Evolutionary conservation across 2,797 vertebrate genomes (phyloP).

Genomic region (Lutjanus campechanus): DNA sequence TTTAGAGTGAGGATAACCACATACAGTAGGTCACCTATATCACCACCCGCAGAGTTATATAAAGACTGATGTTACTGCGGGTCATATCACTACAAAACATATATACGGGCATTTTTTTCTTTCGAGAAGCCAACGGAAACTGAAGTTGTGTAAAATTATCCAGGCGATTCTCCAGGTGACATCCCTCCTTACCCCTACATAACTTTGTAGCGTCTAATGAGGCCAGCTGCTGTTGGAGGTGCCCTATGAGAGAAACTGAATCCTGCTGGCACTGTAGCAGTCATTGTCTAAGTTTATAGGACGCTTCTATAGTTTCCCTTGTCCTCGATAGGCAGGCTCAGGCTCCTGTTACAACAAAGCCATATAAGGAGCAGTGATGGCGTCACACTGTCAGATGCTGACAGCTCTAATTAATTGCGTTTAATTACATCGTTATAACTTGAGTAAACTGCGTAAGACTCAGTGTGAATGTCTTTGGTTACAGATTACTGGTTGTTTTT

Average conservation of each 20-base stretch:
- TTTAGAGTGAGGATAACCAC: conserved; percentile 24
- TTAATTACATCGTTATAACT: conserved; percentile 57
- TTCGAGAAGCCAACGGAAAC: too few relatives aligned
- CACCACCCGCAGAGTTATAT: neutral
- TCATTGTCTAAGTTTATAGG: conserved; percentile 64
- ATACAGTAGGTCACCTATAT: neutral
- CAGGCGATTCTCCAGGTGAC: conserved; percentile 19
- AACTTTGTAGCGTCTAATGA: conserved; percentile 35
- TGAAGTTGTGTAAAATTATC: neutral
- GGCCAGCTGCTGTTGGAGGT: conserved; percentile 52
- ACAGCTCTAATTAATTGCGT: conserved; percentile 51
- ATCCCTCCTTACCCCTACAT: neutral
- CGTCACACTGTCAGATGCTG: conserved; percentile 22
- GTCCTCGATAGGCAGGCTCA: conserved; percentile 43
- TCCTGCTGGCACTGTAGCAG: conserved; percentile 22
- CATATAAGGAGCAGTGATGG: conserved; percentile 12
- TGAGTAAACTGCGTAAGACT: conserved; percentile 22
- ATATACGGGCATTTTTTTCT: neutral
- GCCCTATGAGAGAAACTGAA: conserved; percentile 59
- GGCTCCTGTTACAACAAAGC: conserved; percentile 59
- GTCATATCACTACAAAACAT: neutral
- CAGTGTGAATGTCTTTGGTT: conserved; percentile 30
- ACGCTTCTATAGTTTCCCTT: conserved; percentile 68
- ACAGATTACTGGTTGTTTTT: conserved; percentile 42
- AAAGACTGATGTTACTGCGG: neutral